A percentile compares a stretch with the other conserved stretches of the same genome.
phyloP scores from a whole-genome alignment of 2,888 invertebrate species.

The Acronicta leporina region DNA sequence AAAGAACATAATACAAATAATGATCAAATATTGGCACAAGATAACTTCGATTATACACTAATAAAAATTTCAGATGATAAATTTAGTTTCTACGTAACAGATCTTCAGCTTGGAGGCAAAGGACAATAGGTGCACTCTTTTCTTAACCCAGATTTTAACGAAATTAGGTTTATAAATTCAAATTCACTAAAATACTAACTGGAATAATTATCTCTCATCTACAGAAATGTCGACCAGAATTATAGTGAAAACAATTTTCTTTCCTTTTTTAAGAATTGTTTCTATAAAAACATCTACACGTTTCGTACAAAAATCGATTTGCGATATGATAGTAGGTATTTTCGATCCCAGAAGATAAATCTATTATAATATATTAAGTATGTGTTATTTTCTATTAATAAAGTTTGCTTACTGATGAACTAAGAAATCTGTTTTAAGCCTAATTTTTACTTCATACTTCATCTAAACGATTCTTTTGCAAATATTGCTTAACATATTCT shows the following conservation, averaged over 20 bases:
- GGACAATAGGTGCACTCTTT: neutral
- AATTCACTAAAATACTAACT: too few species aligned
- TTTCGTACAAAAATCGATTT: conserved; percentile 16
- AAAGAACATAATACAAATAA: conserved; percentile 25
- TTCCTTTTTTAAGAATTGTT: conserved; percentile 11
- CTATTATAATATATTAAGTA: conserved; percentile 5
- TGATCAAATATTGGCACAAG: conserved; percentile 77
- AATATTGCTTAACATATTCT: conserved; percentile 18
- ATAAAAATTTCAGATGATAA: conserved; percentile 40
- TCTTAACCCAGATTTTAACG: too few species aligned
- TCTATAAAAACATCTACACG: conserved; percentile 21
- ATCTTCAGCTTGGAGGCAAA: neutral
- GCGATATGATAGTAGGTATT: conserved; percentile 41
- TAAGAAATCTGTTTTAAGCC: conserved; percentile 25
- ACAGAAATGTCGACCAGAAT: neutral
- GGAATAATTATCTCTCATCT: too few species aligned
- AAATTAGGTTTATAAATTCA: too few species aligned
- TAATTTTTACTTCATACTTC: conserved; percentile 15
- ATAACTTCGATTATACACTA: conserved; percentile 65
- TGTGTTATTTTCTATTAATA: conserved; percentile 12
- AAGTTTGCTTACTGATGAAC: conserved; percentile 14
- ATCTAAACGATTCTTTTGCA: conserved; percentile 10
- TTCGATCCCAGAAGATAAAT: conserved; percentile 22
- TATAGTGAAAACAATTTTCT: conserved; percentile 16
- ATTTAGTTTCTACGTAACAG: conserved; percentile 10